Percentiles rank a stretch among this genome's conserved stretches.
These are phyloP conservation scores for Drosophila simulans DNA, from an alignment of 1,140 invertebrate genomes.

Conservation along the genomic window DNA sequence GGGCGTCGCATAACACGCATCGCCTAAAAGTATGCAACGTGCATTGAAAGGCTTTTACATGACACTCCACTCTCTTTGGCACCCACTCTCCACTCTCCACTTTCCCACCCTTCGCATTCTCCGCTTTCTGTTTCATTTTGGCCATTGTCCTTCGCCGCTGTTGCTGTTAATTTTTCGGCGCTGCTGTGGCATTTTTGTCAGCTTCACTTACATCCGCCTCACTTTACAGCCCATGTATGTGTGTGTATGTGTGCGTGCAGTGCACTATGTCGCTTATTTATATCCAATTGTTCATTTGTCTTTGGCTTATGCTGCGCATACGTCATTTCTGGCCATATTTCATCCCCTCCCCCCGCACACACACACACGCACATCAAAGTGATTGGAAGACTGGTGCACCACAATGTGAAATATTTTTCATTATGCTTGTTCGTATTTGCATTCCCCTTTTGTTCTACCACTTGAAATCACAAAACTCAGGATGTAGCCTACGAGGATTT, in stretches of 20 bases:
- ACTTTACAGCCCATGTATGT: slow-evolving; percentile 36
- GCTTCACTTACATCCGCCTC: slow-evolving; percentile 48
- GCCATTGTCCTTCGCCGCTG: slow-evolving; percentile 56
- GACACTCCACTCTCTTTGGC: slow-evolving; percentile 44
- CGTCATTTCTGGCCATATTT: slow-evolving; percentile 80
- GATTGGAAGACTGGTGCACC: slow-evolving; percentile 47
- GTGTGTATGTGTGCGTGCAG: slow-evolving; percentile 20
- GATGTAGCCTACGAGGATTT: slow-evolving; percentile 40
- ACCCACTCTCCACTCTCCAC: no score
- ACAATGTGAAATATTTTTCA: slow-evolving; percentile 76
- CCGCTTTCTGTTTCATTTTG: slow-evolving; percentile 52
- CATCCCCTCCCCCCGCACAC: slow-evolving; percentile 53
- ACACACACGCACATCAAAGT: slow-evolving; percentile 35
- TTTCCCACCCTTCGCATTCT: no score
- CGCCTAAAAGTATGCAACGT: slow-evolving; percentile 76
- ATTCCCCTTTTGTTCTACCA: slow-evolving; percentile 38
- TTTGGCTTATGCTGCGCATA: slow-evolving; percentile 83
- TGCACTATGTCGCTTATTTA: slow-evolving; percentile 70
- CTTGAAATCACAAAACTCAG: slow-evolving; percentile 51
- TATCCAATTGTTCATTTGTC: slow-evolving; percentile 83
- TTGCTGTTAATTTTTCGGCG: slow-evolving; percentile 77
- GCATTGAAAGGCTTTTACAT: slow-evolving; percentile 80
- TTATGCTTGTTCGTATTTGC: slow-evolving; percentile 75
- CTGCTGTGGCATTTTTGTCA: slow-evolving; percentile 74
- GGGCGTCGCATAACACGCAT: slow-evolving; percentile 55